Conservation (phyloP, 2,888 invertebrate genomes). For the Melinopterus prodromus region DNA sequence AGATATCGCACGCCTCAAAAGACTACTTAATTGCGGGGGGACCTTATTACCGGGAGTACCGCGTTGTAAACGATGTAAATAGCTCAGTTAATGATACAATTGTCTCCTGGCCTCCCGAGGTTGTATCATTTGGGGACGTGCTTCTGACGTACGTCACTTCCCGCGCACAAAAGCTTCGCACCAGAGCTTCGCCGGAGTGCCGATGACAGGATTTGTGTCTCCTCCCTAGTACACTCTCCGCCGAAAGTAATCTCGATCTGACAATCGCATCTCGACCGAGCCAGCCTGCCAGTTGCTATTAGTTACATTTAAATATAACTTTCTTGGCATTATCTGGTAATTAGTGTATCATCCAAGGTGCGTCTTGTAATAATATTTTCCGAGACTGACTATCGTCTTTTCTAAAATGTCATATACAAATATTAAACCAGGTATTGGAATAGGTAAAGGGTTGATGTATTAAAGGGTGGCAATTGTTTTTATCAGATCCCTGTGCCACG, state of each 20-base stretch:
- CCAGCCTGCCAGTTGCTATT: neutral
- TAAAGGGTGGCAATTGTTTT: no score
- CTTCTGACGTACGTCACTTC: conserved; percentile 23
- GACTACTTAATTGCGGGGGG: neutral
- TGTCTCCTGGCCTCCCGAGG: conserved; percentile 11
- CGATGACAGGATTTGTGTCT: conserved; percentile 14
- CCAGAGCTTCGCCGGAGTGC: neutral
- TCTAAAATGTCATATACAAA: no score
- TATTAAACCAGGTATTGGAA: no score
- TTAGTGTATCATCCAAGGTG: no score
- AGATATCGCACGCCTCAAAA: neutral
- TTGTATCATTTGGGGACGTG: conserved; percentile 18
- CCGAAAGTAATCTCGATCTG: neutral
- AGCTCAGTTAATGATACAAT: conserved; percentile 15
- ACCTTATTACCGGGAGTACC: neutral
- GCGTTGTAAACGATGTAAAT: neutral
- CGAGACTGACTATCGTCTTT: no score
- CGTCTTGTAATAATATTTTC: no score
- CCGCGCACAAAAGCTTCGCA: conserved; percentile 15
- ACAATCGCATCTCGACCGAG: neutral
- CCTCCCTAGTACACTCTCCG: neutral
- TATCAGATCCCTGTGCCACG: no score
- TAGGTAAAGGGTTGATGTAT: no score
- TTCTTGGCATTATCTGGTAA: no score
- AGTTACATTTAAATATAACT: no score